phyloP scores from a whole-genome alignment of 2,113 vertebrate genomes.

The Myiopsitta monachus region DNA sequence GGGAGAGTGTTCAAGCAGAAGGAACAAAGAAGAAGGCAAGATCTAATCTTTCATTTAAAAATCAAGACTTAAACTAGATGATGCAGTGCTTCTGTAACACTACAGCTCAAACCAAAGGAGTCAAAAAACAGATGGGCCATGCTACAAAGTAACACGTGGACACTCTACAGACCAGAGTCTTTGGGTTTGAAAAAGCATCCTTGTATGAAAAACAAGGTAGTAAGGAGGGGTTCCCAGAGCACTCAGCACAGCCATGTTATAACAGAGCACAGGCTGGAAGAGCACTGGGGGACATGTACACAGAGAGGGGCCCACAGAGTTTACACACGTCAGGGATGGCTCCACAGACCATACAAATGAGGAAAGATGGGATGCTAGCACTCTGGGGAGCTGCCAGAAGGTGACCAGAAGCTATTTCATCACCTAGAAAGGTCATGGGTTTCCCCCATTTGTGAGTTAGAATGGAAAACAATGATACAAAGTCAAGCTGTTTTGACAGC shows the following conservation, averaged over 20 bases:
- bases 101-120: background rate
- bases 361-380: rapidly evolving
- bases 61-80: background rate
- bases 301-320: background rate
- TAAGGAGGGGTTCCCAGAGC: background rate
- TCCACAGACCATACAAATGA: too few relatives aligned
- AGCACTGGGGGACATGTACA: rapidly evolving
- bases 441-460: background rate
- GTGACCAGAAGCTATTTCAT: background rate
- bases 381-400: background rate
- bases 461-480: background rate
- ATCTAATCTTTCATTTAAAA: background rate
- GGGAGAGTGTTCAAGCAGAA: background rate
- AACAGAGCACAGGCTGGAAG: rapidly evolving
- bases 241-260: rapidly evolving
- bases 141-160: background rate
- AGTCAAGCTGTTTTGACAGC: background rate
- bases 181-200: background rate
- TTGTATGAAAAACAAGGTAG: background rate
- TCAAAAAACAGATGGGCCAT: background rate
- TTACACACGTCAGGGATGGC: rapidly evolving
- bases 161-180: background rate
- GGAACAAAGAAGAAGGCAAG: background rate
- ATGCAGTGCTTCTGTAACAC: background rate
- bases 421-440: background rate